Evolutionary conservation across 2,888 invertebrate genomes (phyloP), one percentile per base, ranked within the genome.

Genomic region (Apodemia duryi): DNA sequence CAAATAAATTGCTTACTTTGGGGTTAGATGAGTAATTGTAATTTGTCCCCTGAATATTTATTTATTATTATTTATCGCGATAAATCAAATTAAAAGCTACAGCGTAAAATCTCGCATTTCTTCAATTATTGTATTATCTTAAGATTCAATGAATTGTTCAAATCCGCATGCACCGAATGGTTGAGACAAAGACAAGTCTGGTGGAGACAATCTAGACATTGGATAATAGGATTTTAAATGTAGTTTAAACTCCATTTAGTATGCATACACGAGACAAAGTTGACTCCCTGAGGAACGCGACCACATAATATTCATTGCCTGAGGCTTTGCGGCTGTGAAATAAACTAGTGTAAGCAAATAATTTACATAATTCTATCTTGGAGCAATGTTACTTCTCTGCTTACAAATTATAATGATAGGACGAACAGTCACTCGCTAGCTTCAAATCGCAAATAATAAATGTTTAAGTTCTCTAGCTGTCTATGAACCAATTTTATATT

Each of bases 171-270:
- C 6, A 54, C 52, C 2, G 51, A 21, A 21, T 2, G 6, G 51
- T 21, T 11, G 29, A 52, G 21, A 3, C 52, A 28, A 10, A 10
- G 51, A 28, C 28, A 29, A 10, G 28, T 54, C 52, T 54, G 52
- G 28, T 11, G 2, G 52, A 54, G 52, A 46, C 46, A 46, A 5
- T 13, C 13, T 13, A 46, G 46, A 54, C 28, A 10, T 54, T 10
- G n/a, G 21, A 21, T 28, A 54, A 54, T 54, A 28, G 52, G 28
- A 54, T 54, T 54, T 54, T 54, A 54, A 54, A 54, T 54, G 28
- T 54, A 46, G 13, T 46, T 46, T 46, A 54, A 54, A 28, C 9
- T 54, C 52, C n/a, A 54, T 28, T 54, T 54, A 54, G 10, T 29
- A 54, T 54, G 52, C 52, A 54, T 29, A 54, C 21, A 54, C 52